A percentile compares a stretch with the other conserved stretches of the same genome.
phyloP scores from a whole-genome alignment of 2,888 invertebrate species.

The Hemistola chrysoprasaria region DNA sequence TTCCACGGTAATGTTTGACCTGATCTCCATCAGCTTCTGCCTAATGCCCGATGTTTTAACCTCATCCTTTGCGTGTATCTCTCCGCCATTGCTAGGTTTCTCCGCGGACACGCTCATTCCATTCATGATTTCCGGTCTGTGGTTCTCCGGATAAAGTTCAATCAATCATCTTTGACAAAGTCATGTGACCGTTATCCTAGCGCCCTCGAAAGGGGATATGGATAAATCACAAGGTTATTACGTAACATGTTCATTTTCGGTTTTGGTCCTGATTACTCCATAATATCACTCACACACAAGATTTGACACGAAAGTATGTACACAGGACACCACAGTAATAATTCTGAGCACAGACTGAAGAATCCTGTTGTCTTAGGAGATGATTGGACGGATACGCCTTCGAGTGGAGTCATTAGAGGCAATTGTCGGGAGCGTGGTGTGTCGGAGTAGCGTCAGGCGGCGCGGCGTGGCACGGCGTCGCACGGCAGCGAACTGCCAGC shows the following conservation, averaged over 20 bases:
- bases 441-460: constrained; percentile 53
- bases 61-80: constrained; percentile 50
- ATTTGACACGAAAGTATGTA: constrained; percentile 27
- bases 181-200: constrained; percentile 29
- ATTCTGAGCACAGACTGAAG: constrained; percentile 57
- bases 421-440: constrained; percentile 65
- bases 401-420: constrained; percentile 74
- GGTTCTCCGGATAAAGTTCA: constrained; percentile 39
- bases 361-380: constrained; percentile 71
- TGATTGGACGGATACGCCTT: constrained; percentile 76
- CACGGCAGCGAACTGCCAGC: constrained; percentile 38
- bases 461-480: constrained; percentile 58
- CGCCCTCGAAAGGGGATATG: constrained; percentile 26
- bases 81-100: constrained; percentile 54
- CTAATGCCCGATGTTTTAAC: constrained; percentile 55
- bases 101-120: constrained; percentile 62
- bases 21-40: constrained; percentile 75
- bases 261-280: constrained; percentile 26
- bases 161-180: constrained; percentile 48
- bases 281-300: constrained; percentile 36
- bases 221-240: constrained; percentile 16
- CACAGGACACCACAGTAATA: constrained; percentile 43
- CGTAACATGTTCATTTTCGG: constrained; percentile 33
- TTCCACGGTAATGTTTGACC: constrained; percentile 85
- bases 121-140: constrained; percentile 60